Conservation (phyloP, 1,140 invertebrate species). For the Trissolcus basalis region DNA sequence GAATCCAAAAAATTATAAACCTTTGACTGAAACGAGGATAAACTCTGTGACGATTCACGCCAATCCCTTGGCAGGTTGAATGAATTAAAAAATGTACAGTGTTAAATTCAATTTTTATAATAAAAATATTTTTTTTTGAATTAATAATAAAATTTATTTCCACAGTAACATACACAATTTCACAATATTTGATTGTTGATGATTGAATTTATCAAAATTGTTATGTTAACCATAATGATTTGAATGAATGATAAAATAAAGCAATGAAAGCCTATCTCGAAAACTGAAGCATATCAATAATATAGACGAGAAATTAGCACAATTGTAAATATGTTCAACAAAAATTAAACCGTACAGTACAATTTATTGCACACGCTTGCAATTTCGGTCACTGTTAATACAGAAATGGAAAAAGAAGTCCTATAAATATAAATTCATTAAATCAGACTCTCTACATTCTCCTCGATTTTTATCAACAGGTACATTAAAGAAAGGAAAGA, state of each 20-base stretch:
- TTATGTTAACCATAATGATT: not conserved
- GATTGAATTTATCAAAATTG: not conserved
- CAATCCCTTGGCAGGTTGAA: conserved; percentile 90
- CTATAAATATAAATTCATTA: not conserved
- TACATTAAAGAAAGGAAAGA: too few relatives aligned
- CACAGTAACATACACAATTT: not conserved
- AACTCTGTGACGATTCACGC: conserved; percentile 96
- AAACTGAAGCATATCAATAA: too few relatives aligned
- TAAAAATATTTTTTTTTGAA: not conserved
- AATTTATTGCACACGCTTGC: conserved; percentile 16
- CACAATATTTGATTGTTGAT: too few relatives aligned
- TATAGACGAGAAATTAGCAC: too few relatives aligned
- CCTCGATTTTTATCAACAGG: too few relatives aligned
- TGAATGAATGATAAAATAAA: too few relatives aligned
- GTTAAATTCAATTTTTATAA: not conserved
- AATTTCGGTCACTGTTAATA: not conserved
- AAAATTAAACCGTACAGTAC: too few relatives aligned
- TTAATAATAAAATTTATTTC: conserved; percentile 1
- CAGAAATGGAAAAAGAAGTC: not conserved
- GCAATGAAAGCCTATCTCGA: too few relatives aligned
- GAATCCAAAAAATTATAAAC: conserved; percentile 93
- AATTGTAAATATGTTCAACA: too few relatives aligned
- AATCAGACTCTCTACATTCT: too few relatives aligned
- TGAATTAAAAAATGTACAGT: not conserved
- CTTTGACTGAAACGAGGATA: conserved; percentile 89